Percentiles rank a stretch among this genome's conserved stretches.
Evolutionary conservation across 2,797 vertebrate genomes (phyloP).

Genomic region (Chelon labrosus): DNA sequence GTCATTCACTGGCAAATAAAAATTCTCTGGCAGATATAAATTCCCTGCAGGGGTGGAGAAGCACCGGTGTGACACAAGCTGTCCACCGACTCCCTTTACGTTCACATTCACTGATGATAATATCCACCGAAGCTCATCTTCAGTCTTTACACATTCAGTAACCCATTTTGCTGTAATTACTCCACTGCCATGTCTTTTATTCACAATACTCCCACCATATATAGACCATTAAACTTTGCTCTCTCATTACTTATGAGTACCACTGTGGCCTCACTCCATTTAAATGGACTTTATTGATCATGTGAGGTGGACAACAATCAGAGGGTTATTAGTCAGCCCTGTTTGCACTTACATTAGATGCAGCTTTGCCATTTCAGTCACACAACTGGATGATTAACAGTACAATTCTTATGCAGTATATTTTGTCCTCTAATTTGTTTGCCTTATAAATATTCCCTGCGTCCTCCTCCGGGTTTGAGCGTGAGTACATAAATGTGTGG

Average conservation of each 20-base stretch:
- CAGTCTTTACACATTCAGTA: conserved; percentile 9
- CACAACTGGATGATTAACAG: conserved; percentile 2
- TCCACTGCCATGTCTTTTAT: conserved; percentile 15
- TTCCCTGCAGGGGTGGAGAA: conserved; percentile 54
- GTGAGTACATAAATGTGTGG: conserved; percentile 3
- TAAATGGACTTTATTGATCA: conserved; percentile 66
- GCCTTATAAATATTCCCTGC: neutral
- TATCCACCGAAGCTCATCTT: conserved; percentile 25
- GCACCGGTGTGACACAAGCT: conserved; percentile 71
- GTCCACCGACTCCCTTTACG: conserved; percentile 53
- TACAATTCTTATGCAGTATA: conserved; percentile 16
- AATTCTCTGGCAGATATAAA: conserved; percentile 57
- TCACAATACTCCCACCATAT: conserved; percentile 1
- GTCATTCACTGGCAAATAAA: conserved; percentile 65
- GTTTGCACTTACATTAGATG: conserved; percentile 11
- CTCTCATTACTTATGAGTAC: conserved; percentile 22
- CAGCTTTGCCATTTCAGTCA: conserved; percentile 24
- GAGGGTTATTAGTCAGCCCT: conserved; percentile 35
- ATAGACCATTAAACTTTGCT: conserved; percentile 33
- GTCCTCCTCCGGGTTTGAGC: neutral
- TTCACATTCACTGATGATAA: conserved; percentile 55
- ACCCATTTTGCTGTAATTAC: conserved; percentile 37
- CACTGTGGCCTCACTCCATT: conserved; percentile 18
- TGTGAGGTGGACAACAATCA: conserved; percentile 24
- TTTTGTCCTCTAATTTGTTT: conserved; percentile 21